Conservation (phyloP, 2,113 vertebrate genomes). For the Pteruthius melanotis region DNA sequence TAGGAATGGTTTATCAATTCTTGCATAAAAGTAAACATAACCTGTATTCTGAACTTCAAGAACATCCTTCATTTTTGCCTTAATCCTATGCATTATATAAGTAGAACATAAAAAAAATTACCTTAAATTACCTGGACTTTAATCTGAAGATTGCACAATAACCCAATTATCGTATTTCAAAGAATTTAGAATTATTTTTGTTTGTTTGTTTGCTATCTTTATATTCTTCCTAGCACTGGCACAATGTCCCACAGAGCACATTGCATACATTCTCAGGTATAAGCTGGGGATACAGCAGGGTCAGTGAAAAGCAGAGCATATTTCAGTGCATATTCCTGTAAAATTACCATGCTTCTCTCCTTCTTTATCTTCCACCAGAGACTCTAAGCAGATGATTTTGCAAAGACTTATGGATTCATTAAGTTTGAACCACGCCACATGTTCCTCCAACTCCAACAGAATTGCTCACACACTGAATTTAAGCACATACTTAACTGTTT, state of each 20-base stretch:
- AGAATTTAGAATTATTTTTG: not conserved
- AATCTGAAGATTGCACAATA: slow-evolving; percentile 24
- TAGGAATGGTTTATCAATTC: not conserved
- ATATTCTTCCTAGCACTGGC: not conserved
- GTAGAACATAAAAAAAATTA: not conserved
- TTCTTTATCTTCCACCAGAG: slow-evolving; percentile 42
- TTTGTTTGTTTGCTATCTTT: not conserved
- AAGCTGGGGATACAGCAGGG: not conserved
- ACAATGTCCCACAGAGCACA: not conserved
- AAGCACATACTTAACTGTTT: not conserved
- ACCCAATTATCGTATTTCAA: not conserved
- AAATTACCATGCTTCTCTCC: slow-evolving; percentile 6
- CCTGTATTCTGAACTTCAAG: not conserved
- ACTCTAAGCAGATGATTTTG: slow-evolving; percentile 19
- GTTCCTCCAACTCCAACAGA: slow-evolving; percentile 9
- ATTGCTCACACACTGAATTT: slow-evolving; percentile 9
- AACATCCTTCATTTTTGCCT: not conserved
- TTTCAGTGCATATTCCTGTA: slow-evolving; percentile 22
- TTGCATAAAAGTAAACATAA: not conserved
- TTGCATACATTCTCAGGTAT: not conserved
- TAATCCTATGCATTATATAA: not conserved
- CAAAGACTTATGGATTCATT: slow-evolving; percentile 51
- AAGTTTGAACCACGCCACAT: slow-evolving; percentile 41
- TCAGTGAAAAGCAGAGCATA: not conserved
- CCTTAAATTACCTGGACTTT: not conserved